Evolutionary conservation across 1,140 invertebrate genomes (phyloP).

Genomic region (Danaus plexippus): DNA sequence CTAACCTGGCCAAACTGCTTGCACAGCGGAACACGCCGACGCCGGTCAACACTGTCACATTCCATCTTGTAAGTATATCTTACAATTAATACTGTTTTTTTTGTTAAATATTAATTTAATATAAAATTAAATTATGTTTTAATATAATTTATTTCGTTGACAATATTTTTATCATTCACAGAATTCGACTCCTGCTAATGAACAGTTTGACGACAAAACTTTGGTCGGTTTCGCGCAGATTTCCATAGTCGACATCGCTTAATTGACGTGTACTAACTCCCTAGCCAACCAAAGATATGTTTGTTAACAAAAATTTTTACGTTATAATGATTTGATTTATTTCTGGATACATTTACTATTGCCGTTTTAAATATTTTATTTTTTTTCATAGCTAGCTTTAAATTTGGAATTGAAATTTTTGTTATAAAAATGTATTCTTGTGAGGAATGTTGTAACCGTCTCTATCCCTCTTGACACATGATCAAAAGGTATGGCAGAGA

Average conservation of each 20-base stretch:
- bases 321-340: too few species aligned
- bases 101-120: background rate
- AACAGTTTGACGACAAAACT: constrained; percentile 93
- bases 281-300: too few species aligned
- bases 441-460: too few species aligned
- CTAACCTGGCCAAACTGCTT: constrained; percentile 93
- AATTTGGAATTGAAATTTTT: too few species aligned
- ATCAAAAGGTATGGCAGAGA: too few species aligned
- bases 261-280: constrained; percentile 1
- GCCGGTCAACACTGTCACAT: constrained; percentile 82
- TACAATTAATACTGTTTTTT: constrained; percentile 2
- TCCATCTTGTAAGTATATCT: constrained; percentile 84
- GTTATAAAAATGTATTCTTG: too few species aligned
- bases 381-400: too few species aligned
- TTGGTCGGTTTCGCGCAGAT: constrained; percentile 97
- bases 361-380: too few species aligned
- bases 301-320: too few species aligned
- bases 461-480: too few species aligned
- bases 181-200: constrained; percentile 83
- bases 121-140: too few species aligned
- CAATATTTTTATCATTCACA: constrained; percentile 62
- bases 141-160: background rate
- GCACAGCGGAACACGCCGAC: constrained; percentile 76
- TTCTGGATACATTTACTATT: too few species aligned
- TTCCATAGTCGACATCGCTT: constrained; percentile 74